Conservation (phyloP, 2,113 vertebrate species). For the Strigops habroptila region DNA sequence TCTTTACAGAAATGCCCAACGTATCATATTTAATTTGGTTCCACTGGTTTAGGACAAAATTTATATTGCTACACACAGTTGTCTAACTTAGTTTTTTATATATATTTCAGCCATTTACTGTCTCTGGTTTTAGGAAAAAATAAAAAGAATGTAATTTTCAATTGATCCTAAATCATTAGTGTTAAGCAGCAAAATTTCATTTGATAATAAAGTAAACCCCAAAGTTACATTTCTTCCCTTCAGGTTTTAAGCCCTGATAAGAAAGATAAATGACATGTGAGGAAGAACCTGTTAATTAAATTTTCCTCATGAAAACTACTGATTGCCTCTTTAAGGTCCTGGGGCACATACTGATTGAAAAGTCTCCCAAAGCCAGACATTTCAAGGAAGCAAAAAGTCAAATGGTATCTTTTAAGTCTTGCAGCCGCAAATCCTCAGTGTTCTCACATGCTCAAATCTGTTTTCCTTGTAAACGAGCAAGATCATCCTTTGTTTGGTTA, state of each 20-base stretch:
- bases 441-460: background rate
- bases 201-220: background rate
- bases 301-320: background rate
- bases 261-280: background rate
- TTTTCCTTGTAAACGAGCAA: background rate
- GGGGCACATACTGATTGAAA: background rate
- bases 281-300: background rate
- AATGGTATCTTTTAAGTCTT: background rate
- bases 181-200: background rate
- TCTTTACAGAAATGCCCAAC: background rate
- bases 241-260: background rate
- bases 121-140: background rate
- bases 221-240: background rate
- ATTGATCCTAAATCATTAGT: background rate
- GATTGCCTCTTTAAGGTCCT: background rate
- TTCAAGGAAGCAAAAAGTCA: background rate
- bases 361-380: background rate
- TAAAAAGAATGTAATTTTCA: background rate
- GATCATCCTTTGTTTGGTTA: background rate
- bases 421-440: accelerated
- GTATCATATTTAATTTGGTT: background rate
- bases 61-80: background rate
- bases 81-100: background rate
- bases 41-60: background rate
- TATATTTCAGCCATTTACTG: background rate